These are phyloP conservation scores for Nibea albiflora DNA, from an alignment of 2,113 vertebrate genomes.

Conservation along the genomic window DNA sequence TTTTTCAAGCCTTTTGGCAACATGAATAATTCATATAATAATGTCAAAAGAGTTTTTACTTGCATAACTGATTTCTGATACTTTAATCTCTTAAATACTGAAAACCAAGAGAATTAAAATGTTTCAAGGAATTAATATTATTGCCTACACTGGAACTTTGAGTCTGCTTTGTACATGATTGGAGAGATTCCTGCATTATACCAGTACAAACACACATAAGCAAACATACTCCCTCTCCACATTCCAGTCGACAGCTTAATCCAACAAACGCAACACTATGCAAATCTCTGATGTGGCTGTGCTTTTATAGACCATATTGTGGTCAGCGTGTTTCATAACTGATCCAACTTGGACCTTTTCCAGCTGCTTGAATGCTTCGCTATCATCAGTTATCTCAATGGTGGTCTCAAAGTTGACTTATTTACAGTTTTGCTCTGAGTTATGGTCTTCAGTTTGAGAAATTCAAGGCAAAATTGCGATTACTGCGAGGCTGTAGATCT, in stretches of 20 bases:
- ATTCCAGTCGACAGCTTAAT: conserved; percentile 33
- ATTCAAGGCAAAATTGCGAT: conserved; percentile 3
- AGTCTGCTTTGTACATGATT: background rate
- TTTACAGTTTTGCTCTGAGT: conserved; percentile 47
- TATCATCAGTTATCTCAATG: conserved; percentile 20
- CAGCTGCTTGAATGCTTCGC: conserved; percentile 26
- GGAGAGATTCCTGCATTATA: background rate
- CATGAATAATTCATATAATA: background rate
- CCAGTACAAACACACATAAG: background rate
- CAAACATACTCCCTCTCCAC: conserved; percentile 17
- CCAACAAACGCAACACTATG: background rate
- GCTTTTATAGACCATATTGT: background rate
- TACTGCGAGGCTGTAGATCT: conserved; percentile 33
- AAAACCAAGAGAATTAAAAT: background rate
- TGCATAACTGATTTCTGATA: background rate
- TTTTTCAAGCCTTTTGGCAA: background rate
- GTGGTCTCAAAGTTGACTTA: conserved; percentile 42
- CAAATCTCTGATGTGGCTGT: background rate
- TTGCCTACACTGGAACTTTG: background rate
- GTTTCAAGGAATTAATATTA: background rate
- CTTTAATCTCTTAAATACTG: background rate
- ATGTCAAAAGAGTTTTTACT: background rate
- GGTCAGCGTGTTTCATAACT: conserved; percentile 32
- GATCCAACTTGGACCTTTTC: conserved; percentile 22
- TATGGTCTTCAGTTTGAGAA: conserved; percentile 28